Evolutionary conservation across 2,888 invertebrate species (phyloP), one percentile per base, ranked within the genome.

Genomic region (Leptopilina syphax): DNA sequence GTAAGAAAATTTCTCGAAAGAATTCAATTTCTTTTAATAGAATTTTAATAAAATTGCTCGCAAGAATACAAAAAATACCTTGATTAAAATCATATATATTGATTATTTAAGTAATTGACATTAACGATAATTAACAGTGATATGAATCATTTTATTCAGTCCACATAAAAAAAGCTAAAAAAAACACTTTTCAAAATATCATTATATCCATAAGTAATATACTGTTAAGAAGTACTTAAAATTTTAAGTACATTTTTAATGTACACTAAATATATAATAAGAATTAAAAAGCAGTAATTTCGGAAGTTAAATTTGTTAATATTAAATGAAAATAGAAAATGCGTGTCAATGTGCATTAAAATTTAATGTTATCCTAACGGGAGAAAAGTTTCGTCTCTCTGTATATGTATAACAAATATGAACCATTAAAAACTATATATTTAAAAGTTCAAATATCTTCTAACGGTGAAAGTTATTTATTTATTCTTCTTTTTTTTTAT

Each of bases 391-490:
- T 18, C 63, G 10, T 50, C 34, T 34, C 34, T 34, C 1, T 3
- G 0, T 34, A 34, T 34, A 34, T 34, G 34, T 34, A 34, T 34
- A 34, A 34, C 34, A 34, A 18, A 24, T n/a, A 18, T 63, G 8
- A 18, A 63, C 63, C 18, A 24, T 63, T 24, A 63, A 60, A 63
- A 63, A 7, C 1, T 27, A 27, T 27, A 27, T 63, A 63, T 9
- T 63, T 63, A 24, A 24, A 63, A 24, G 9, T 63, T 63, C 24
- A 63, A 63, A 63, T 63, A 50, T 50, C 50, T 9, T 50, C 18
- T 63, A 63, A 63, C 63, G 63, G 63, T 63, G 63, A 63, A 63
- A 63, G 63, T 60, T 63, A 63, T 63, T 50, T 50, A 50, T 50
- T 50, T 50, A 50, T 50, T 50, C 10, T 10, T 50, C 10, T 50